These are phyloP conservation scores for Cuniculus paca DNA, from an alignment of 2,797 vertebrate genomes.

Conservation along the genomic window DNA sequence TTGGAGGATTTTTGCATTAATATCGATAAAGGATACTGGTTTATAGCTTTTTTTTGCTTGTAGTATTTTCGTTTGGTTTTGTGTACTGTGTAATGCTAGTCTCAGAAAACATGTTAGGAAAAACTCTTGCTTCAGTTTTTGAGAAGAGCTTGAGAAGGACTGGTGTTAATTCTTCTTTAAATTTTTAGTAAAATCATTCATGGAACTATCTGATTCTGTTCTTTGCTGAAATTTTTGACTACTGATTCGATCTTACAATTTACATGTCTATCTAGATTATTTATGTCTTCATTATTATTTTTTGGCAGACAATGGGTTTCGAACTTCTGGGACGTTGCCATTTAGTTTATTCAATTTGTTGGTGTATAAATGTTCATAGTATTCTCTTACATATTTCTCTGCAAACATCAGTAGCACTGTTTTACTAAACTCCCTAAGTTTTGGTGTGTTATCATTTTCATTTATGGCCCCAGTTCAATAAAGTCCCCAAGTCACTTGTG, in stretches of 20 bases:
- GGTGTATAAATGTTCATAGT: neutral
- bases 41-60: neutral
- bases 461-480: neutral
- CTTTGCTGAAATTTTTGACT: neutral
- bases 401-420: neutral
- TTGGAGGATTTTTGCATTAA: neutral
- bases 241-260: neutral
- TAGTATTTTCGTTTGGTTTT: neutral
- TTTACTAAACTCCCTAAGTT: neutral
- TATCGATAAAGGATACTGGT: neutral
- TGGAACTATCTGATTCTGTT: neutral
- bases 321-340: neutral
- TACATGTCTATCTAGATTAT: constrained; percentile 33
- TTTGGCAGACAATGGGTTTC: neutral
- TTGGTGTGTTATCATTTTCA: neutral
- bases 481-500: neutral
- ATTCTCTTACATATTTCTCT: neutral
- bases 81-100: neutral
- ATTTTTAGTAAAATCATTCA: neutral
- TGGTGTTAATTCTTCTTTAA: neutral
- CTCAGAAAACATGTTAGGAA: neutral
- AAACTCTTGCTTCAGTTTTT: neutral
- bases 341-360: neutral
- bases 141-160: neutral
- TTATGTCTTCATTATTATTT: constrained; percentile 16